These are phyloP conservation scores for Acleris laterana DNA, from an alignment of 2,888 invertebrate genomes.

Conservation along the genomic window DNA sequence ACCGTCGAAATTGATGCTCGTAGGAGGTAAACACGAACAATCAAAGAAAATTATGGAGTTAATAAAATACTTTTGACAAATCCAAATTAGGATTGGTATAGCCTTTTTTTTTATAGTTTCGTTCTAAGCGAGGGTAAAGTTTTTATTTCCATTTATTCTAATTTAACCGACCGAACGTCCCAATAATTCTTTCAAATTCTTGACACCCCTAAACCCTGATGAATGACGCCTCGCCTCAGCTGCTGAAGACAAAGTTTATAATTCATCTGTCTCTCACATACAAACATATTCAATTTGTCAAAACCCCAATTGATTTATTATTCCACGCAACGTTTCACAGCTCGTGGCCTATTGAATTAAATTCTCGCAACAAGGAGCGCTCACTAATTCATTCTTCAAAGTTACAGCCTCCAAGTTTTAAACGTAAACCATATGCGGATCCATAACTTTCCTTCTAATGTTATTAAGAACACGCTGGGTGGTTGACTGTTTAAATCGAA, in stretches of 20 bases:
- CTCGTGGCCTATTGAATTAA: constrained; percentile 31
- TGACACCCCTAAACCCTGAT: constrained; percentile 13
- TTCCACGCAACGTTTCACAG: constrained; percentile 27
- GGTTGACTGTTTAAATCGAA: background rate
- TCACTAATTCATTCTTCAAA: constrained; percentile 31
- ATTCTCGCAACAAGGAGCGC: constrained; percentile 31
- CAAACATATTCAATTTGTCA: constrained; percentile 36
- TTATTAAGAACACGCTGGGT: constrained; percentile 16
- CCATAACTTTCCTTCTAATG: constrained; percentile 24
- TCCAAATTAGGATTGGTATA: no score
- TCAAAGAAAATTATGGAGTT: no score
- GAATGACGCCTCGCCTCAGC: constrained; percentile 21
- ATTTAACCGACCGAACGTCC: background rate
- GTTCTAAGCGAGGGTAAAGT: no score
- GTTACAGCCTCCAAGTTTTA: constrained; percentile 29
- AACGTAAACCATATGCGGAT: constrained; percentile 30
- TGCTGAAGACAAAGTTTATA: constrained; percentile 29
- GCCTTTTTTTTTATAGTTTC: no score
- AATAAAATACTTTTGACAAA: no score
- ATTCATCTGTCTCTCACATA: constrained; percentile 34
- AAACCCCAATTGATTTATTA: constrained; percentile 37
- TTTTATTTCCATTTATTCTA: no score
- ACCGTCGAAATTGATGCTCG: constrained; percentile 14
- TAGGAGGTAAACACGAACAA: background rate
- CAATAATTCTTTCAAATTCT: constrained; percentile 9